Evolutionary conservation across 2,113 vertebrate genomes (phyloP).

Genomic region (Sebastes fasciatus): DNA sequence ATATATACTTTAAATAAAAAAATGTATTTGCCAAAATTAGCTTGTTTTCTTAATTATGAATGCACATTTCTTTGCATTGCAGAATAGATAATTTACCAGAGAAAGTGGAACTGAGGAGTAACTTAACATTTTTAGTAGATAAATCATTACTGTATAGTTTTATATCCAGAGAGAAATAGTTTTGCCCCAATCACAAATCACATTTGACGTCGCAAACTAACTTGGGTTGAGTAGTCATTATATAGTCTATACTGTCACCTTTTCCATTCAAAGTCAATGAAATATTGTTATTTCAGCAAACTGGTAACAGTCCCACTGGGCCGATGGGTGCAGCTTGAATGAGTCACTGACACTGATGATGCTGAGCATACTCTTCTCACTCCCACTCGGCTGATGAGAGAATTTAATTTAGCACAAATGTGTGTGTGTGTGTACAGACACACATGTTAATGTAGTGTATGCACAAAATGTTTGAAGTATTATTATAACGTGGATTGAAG

Average conservation of each 20-base stretch:
- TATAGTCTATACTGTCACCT: background rate
- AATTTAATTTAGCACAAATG: background rate
- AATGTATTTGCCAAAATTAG: background rate
- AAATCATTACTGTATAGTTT: background rate
- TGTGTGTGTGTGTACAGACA: background rate
- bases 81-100: background rate
- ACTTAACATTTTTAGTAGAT: background rate
- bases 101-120: background rate
- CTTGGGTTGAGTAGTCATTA: background rate
- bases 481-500: background rate
- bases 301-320: background rate
- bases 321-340: background rate
- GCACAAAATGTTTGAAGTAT: background rate
- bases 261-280: background rate
- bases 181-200: background rate
- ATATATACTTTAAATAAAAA: background rate
- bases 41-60: background rate
- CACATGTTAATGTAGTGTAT: background rate
- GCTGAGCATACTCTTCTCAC: background rate
- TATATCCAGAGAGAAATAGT: background rate
- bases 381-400: background rate
- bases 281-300: background rate
- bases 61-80: background rate
- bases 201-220: background rate
- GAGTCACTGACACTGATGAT: slow-evolving; percentile 15